Evolutionary conservation across 1,140 invertebrate species (phyloP).

Genomic region (Drosophila bipectinata): DNA sequence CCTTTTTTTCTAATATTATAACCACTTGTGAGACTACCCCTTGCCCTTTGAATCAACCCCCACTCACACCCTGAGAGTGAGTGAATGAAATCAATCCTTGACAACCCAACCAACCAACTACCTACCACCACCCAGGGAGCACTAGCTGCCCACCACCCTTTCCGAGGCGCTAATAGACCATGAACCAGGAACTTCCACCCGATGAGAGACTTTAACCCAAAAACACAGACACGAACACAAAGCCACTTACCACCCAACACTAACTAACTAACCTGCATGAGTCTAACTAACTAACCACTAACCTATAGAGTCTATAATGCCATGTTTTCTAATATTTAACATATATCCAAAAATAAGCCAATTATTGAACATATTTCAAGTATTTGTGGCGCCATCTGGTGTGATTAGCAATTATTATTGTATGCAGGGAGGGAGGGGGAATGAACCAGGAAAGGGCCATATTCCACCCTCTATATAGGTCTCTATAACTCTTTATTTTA

Average conservation of each 20-base stretch:
- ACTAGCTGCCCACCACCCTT: conserved; percentile 8
- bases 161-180: conserved; percentile 53
- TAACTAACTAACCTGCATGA: conserved; percentile 40
- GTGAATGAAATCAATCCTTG: conserved; percentile 23
- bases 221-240: conserved; percentile 38
- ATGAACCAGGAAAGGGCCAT: too few species aligned
- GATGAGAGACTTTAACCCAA: conserved; percentile 18
- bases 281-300: background rate
- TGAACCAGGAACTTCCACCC: conserved; percentile 36
- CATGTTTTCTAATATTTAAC: too few species aligned
- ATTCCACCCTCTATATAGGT: too few species aligned
- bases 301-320: background rate
- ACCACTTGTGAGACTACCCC: conserved; percentile 6
- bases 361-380: background rate
- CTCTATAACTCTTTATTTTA: too few species aligned
- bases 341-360: background rate
- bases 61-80: background rate
- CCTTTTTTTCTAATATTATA: conserved; percentile 6
- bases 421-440: too few species aligned
- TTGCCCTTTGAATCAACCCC: conserved; percentile 22
- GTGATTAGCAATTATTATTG: background rate
- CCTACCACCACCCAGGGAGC: background rate
- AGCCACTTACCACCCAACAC: conserved; percentile 14
- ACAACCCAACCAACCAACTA: background rate
- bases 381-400: background rate